Evolutionary conservation across 2,797 vertebrate genomes (phyloP).

Genomic region (Propithecus perrieri): DNA sequence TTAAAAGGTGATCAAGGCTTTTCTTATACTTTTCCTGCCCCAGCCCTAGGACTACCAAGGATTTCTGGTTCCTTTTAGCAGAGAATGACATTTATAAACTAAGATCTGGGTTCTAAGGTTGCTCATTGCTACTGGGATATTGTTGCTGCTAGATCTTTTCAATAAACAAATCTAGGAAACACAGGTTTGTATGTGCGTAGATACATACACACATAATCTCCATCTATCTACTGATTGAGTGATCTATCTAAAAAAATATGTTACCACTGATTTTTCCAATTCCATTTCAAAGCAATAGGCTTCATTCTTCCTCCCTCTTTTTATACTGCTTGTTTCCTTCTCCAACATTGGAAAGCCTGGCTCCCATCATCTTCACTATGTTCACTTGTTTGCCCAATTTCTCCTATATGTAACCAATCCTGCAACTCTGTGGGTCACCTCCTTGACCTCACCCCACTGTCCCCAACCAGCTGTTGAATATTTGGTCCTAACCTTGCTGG

Average conservation of each 20-base stretch:
- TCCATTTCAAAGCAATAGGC: not conserved
- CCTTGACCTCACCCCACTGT: not conserved
- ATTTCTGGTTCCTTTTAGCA: not conserved
- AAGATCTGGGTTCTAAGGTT: not conserved
- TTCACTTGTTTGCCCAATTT: not conserved
- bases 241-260: not conserved
- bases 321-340: not conserved
- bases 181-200: not conserved
- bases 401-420: not conserved
- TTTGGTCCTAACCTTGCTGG: not conserved
- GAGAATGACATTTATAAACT: not conserved
- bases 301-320: not conserved
- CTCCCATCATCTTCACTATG: not conserved
- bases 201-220: not conserved
- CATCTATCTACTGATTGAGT: not conserved
- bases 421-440: not conserved
- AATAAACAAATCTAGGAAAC: not conserved
- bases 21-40: not conserved
- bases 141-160: not conserved
- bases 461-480: not conserved
- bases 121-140: not conserved
- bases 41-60: not conserved
- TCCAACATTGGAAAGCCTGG: not conserved
- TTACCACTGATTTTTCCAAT: not conserved
- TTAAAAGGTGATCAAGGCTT: not conserved